These are phyloP conservation scores for Eupithecia subumbrata DNA, from an alignment of 2,888 invertebrate species.

Conservation along the genomic window DNA sequence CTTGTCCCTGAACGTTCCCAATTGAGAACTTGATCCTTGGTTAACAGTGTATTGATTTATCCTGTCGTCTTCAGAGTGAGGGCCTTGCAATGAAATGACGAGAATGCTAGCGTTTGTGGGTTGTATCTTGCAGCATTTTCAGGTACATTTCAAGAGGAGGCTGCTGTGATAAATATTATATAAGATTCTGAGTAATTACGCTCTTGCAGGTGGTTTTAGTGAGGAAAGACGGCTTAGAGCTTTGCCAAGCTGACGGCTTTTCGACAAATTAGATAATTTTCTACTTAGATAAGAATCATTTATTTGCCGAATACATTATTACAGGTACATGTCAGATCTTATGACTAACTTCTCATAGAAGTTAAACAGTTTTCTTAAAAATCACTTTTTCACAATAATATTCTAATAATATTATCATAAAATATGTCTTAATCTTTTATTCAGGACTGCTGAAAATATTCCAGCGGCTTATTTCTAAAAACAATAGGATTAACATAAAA, in stretches of 20 bases:
- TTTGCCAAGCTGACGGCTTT: background rate
- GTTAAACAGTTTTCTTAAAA: too few species aligned
- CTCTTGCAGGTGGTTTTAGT: constrained; percentile 4
- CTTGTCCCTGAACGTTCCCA: too few species aligned
- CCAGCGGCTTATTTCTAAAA: too few species aligned
- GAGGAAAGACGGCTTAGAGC: constrained; percentile 2
- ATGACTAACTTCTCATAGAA: too few species aligned
- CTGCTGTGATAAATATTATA: constrained; percentile 11
- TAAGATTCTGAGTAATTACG: constrained; percentile 13
- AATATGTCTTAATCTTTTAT: too few species aligned
- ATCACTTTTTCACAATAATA: too few species aligned
- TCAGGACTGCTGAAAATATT: too few species aligned
- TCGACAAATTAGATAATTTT: background rate
- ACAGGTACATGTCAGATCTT: too few species aligned
- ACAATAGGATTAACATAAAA: too few species aligned
- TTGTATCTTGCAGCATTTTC: constrained; percentile 7
- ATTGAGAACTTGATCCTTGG: background rate
- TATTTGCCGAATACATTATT: too few species aligned
- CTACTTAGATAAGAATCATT: too few species aligned
- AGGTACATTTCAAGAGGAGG: constrained; percentile 8
- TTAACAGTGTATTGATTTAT: background rate
- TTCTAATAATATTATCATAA: too few species aligned
- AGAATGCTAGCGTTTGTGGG: constrained; percentile 6
- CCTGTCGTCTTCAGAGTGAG: background rate
- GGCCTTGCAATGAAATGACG: constrained; percentile 8